Base-by-base conservation (phyloP, 2,888 invertebrate species). In the Zygogramma bicolorata region DNA sequence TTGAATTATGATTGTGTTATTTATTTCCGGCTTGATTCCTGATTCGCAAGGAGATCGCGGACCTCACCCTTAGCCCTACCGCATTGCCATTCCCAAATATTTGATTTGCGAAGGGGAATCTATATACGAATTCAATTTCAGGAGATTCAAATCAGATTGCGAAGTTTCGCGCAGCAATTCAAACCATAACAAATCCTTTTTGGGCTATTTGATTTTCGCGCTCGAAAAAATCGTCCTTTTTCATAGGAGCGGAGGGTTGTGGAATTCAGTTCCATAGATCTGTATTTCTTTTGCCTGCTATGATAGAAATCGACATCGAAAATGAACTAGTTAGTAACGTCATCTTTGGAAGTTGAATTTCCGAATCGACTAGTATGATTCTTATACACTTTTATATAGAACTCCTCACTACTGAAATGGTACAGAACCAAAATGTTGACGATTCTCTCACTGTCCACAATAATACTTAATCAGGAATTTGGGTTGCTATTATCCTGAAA, bases 151-250 rank as follows among this genome's bases (percentile, higher is more conserved):
- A 27, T 53, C 25, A 15, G 53, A 53, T 53, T 27, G 27, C 53
- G 53, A 27, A 53, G 25, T 53, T 27, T 53, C 25, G 25, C 53
- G 15, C 1, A 13, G 53, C 27, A 4, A 27, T 25, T 53, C 53
- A 25, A 53, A 53, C 53, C 53, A 53, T 53, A 53, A 53, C 27
- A 27, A 53, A 53, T 53, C 53, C 53, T 53, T 53, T 25, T 53
- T 53, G 53, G 27, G 53, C 53, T 25, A 53, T 53, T 53, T 53
- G n/a, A 27, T 53, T 53, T 10, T 53, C 25, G 13, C 53, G 53
- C 27, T 53, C 2, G 53, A 15, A 53, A 46, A 46, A 46, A 53
- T 53, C 53, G 25, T 6, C 53, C n/a, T 27, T n/a, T 15, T 53
- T 1, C 42, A 42, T 2, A n/a, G 53, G 13, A 38, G n/a, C 15